These are phyloP conservation scores for Magallana nippona DNA, from an alignment of 2,888 invertebrate species.

Conservation along the genomic window DNA sequence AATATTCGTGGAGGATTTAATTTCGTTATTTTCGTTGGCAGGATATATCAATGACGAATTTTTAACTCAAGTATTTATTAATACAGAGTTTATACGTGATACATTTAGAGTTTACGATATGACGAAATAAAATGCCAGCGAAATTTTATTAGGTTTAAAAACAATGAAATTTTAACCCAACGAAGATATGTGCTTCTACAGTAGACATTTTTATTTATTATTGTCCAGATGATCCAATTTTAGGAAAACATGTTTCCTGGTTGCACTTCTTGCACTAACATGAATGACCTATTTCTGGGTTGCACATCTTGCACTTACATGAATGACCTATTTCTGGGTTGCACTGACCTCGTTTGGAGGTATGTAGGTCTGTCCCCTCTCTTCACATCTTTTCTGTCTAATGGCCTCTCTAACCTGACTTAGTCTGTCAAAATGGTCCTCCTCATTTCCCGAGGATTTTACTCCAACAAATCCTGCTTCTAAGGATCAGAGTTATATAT, in stretches of 20 bases:
- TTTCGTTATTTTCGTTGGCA: too few relatives aligned
- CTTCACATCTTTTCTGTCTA: constrained; percentile 53
- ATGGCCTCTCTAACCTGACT: constrained; percentile 58
- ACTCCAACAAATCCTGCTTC: constrained; percentile 4
- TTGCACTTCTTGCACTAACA: neutral
- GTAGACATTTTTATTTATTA: neutral
- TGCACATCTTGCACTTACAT: neutral
- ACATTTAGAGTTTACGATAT: too few relatives aligned
- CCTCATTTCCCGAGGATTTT: constrained; percentile 29
- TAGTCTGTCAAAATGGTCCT: constrained; percentile 56
- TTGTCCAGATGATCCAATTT: too few relatives aligned
- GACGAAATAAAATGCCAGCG: too few relatives aligned
- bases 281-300: neutral
- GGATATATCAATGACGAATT: too few relatives aligned
- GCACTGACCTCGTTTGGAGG: constrained; percentile 50
- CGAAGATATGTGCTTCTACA: too few relatives aligned
- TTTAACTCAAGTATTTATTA: too few relatives aligned
- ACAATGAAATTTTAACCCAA: too few relatives aligned
- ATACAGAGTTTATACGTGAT: too few relatives aligned
- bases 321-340: neutral
- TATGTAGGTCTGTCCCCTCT: constrained; percentile 49
- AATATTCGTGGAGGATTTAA: too few relatives aligned
- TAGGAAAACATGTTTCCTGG: too few relatives aligned
- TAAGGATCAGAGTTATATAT: neutral
- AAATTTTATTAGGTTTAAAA: too few relatives aligned